Percentiles rank a stretch among this genome's conserved stretches.
These are phyloP conservation scores for Trogon melanurus DNA, from an alignment of 2,113 vertebrate genomes.

Conservation along the genomic window DNA sequence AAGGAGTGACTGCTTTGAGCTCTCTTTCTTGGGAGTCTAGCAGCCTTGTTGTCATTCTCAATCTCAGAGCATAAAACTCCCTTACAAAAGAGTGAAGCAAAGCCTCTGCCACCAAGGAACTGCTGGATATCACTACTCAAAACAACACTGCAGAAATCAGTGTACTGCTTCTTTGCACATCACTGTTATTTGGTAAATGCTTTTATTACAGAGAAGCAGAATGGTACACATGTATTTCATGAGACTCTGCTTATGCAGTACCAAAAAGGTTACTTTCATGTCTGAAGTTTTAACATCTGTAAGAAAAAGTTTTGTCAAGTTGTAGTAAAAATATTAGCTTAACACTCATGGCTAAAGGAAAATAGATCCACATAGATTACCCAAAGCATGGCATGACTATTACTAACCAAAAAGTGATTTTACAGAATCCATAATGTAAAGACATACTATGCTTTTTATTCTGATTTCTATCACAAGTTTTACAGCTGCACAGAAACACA, in stretches of 20 bases:
- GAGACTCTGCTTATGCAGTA: neutral
- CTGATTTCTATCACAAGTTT: neutral
- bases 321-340: neutral
- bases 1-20: constrained; percentile 22
- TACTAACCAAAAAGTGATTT: neutral
- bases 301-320: neutral
- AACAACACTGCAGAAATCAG: neutral
- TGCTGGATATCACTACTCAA: neutral
- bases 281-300: neutral
- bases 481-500: neutral
- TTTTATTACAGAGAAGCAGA: neutral
- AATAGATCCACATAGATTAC: neutral
- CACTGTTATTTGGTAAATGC: neutral
- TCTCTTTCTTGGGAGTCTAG: neutral
- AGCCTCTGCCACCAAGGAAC: neutral
- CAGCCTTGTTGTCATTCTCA: neutral
- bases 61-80: neutral
- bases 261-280: neutral
- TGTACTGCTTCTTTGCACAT: neutral
- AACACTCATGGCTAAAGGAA: neutral
- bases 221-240: neutral
- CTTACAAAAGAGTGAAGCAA: constrained; percentile 9
- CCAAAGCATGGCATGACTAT: neutral
- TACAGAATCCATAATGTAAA: neutral
- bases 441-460: neutral